Conservation (phyloP, 2,888 invertebrate genomes). For the Epistrophe eligans region DNA sequence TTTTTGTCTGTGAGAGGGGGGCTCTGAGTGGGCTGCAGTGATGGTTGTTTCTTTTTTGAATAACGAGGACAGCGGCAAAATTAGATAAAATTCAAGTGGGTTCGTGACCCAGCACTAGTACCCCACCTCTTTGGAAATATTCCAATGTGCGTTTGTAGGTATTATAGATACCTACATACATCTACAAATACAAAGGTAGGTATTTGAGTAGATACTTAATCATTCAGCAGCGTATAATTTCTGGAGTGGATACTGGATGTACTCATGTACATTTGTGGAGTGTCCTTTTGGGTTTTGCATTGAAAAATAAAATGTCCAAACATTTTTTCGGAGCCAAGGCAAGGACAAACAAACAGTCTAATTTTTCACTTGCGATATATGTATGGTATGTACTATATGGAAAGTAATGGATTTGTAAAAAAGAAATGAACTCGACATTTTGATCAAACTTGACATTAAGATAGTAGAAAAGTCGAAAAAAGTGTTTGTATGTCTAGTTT, state of each 20-base stretch:
- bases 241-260: slow-evolving; percentile 13
- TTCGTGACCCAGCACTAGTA: slow-evolving; percentile 67
- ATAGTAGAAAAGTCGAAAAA: no score
- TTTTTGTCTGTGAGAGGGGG: not conserved
- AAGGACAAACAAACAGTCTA: not conserved
- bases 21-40: not conserved
- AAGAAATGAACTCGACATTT: no score
- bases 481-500: no score
- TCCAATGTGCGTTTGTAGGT: slow-evolving; percentile 24
- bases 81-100: slow-evolving; percentile 76
- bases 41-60: slow-evolving; percentile 15
- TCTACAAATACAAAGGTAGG: slow-evolving; percentile 2
- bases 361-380: no score
- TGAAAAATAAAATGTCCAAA: slow-evolving; percentile 37
- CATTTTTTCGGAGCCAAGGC: not conserved
- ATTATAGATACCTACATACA: not conserved
- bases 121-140: not conserved
- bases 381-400: no score
- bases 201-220: slow-evolving; percentile 45
- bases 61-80: slow-evolving; percentile 72
- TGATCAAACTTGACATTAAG: no score
- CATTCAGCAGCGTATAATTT: slow-evolving; percentile 19
- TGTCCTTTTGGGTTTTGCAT: slow-evolving; percentile 39
- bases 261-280: slow-evolving; percentile 45
- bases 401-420: no score